These are phyloP conservation scores for Steinernema khuongi DNA, from an alignment of 1,140 invertebrate species.

Conservation along the genomic window DNA sequence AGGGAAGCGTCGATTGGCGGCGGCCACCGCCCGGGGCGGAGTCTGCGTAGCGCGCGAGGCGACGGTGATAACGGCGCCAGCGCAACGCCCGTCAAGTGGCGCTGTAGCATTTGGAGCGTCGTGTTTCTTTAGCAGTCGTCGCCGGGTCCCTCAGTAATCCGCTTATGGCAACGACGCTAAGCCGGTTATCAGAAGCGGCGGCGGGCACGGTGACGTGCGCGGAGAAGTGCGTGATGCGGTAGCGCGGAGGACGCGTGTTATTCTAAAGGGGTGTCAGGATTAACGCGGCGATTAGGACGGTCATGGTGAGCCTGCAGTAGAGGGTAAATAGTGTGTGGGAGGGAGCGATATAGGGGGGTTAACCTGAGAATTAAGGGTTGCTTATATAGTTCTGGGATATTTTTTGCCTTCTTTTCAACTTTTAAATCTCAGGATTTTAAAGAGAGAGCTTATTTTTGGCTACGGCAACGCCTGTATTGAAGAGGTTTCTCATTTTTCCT, in stretches of 20 bases:
- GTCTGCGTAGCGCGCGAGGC: not conserved
- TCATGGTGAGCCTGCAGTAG: not conserved
- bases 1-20: not conserved
- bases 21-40: not conserved
- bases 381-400: too few species aligned
- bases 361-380: too few species aligned
- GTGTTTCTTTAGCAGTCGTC: not conserved
- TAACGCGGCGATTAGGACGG: slow-evolving; percentile 11
- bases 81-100: not conserved
- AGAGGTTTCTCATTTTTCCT: too few species aligned
- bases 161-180: slow-evolving; percentile 14
- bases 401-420: too few species aligned
- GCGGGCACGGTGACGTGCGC: not conserved
- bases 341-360: too few species aligned
- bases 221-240: not conserved
- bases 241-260: not conserved
- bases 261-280: slow-evolving; percentile 5
- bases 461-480: too few species aligned
- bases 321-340: too few species aligned
- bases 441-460: too few species aligned
- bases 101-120: not conserved
- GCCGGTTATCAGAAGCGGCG: slow-evolving; percentile 6
- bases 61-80: not conserved
- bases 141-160: not conserved
- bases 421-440: too few species aligned